Base-by-base conservation (phyloP, 2,113 vertebrate species). In the Opisthocomus hoazin region DNA sequence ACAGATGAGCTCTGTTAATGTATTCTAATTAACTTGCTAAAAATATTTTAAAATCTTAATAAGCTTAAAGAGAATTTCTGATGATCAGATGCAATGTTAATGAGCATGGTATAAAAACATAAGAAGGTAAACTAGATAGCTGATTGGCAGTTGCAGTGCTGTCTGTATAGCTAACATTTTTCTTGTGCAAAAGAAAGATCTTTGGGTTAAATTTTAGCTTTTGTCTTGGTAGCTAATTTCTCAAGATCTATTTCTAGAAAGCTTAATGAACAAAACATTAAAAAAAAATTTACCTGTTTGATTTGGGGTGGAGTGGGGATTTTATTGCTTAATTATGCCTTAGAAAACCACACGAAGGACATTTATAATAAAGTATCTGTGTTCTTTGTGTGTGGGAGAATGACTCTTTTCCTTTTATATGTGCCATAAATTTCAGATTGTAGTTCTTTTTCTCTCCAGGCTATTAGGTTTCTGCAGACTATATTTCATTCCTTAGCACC, bases 11-110 rank as follows among this genome's bases (percentile, higher is more conserved):
- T 94, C 91, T 85, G 77, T 93, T 97, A 96, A 97, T 96, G 91
- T 96, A 97, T 97, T 97, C 95, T 97, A 96, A 97, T 97, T 97
- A 96, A 94, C 96, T 95, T 96, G 94, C 96, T 96, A 97, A 97
- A 97, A 97, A 97, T 97, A 96, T 96, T 97, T 97, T 96, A 94
- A 97, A 96, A 94, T 96, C 95, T 96, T 97, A 97, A 96, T 96
- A 97, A 96, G 93, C 94, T 96, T 96, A 96, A 96, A 94, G 94
- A 97, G 94, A 94, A 94, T 95, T 87, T 93, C 96, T 93, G 96
- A 91, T 96, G 96, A 95, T 96, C 91, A 97, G 95, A 94, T 96
- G 94, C 89, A 87, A 95, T 94, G 94, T 94, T 96, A 96, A 96
- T 94, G 96, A 97, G 94, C 87, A 85, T 82, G 84, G 78, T 92